These are phyloP conservation scores for Drosophila nigrodunni DNA, from an alignment of 1,140 invertebrate species.

Conservation along the genomic window DNA sequence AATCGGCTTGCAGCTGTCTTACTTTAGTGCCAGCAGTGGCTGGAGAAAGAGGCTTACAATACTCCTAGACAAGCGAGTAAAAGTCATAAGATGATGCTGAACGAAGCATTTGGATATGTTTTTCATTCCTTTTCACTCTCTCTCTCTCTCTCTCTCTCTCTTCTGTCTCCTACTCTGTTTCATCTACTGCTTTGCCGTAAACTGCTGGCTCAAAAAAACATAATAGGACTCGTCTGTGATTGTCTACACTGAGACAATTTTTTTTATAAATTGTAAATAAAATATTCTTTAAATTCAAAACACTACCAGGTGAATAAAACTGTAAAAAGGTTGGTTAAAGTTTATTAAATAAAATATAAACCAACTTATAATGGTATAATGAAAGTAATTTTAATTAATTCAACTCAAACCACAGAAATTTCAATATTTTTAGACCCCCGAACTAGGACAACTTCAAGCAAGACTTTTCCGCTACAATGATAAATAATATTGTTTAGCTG, in stretches of 20 bases:
- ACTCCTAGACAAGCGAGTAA: slow-evolving; percentile 8
- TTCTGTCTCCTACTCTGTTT: not conserved
- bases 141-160: not conserved
- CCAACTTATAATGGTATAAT: too few species aligned
- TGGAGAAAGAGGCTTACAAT: not conserved
- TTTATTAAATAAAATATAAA: too few species aligned
- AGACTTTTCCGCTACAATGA: too few species aligned
- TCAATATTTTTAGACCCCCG: too few species aligned
- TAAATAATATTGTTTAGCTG: too few species aligned
- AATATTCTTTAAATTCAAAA: too few species aligned
- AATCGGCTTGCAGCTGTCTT: slow-evolving; percentile 19
- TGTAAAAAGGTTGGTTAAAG: too few species aligned
- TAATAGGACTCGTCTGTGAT: not conserved
- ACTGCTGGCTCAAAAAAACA: slow-evolving; percentile 12
- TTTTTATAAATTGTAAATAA: too few species aligned
- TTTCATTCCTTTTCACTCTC: not conserved
- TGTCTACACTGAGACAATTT: not conserved
- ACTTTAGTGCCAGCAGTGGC: not conserved
- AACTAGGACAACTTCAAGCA: too few species aligned
- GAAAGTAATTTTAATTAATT: too few species aligned
- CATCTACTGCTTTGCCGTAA: not conserved
- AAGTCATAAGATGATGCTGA: slow-evolving; percentile 17
- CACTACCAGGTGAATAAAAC: too few species aligned
- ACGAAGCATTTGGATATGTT: not conserved
- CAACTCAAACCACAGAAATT: too few species aligned